phyloP scores from a whole-genome alignment of 2,888 invertebrate genomes.

The Pandemis cinnamomeana region DNA sequence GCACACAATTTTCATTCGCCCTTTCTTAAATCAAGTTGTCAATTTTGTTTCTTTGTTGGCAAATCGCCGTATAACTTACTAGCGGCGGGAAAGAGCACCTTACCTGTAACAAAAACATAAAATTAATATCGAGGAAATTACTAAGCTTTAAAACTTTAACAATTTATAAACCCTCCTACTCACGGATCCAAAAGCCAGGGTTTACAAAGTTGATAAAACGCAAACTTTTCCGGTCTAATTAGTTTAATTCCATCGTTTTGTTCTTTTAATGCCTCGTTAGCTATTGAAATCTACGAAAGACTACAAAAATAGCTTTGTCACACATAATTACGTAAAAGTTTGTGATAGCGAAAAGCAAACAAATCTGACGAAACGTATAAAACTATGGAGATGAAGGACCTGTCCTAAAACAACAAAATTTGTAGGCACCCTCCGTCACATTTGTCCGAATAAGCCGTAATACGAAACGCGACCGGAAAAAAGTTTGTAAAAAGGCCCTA shows the following conservation, averaged over 20 bases:
- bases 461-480: background rate
- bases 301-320: background rate
- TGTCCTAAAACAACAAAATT: constrained; percentile 18
- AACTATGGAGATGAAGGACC: background rate
- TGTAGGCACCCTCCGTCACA: constrained; percentile 6
- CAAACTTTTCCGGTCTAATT: background rate
- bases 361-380: background rate
- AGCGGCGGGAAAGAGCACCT: background rate
- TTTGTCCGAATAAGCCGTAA: constrained; percentile 1
- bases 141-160: background rate
- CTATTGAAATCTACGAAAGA: background rate
- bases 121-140: background rate
- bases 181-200: background rate
- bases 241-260: background rate
- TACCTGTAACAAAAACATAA: constrained; percentile 8
- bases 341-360: constrained; percentile 8
- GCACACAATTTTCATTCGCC: no score
- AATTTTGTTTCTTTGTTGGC: no score
- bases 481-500: background rate
- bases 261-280: background rate
- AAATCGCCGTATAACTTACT: background rate
- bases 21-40: no score
- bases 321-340: constrained; percentile 4
- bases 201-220: background rate
- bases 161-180: background rate